Evolutionary conservation across 2,797 vertebrate genomes (phyloP).

Genomic region (Sebastes minor): DNA sequence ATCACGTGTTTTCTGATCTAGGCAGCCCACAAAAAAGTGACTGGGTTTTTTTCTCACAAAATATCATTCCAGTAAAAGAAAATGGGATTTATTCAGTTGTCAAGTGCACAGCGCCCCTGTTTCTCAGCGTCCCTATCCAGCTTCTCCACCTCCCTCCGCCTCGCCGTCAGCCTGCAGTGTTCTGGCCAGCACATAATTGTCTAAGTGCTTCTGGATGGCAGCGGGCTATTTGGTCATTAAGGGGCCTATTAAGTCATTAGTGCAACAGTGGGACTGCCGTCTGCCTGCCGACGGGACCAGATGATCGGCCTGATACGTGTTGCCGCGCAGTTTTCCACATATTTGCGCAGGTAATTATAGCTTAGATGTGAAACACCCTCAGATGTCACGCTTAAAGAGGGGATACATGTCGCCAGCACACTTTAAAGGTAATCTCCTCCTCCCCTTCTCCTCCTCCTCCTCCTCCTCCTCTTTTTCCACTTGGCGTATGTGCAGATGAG

Average conservation of each 20-base stretch:
- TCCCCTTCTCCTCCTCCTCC: slow-evolving; percentile 32
- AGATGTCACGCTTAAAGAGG: slow-evolving; percentile 68
- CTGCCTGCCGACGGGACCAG: slow-evolving; percentile 67
- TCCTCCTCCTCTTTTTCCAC: slow-evolving; percentile 55
- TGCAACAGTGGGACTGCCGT: slow-evolving; percentile 76
- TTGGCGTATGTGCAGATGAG: slow-evolving; percentile 46
- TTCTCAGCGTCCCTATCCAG: slow-evolving; percentile 27
- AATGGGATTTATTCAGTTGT: slow-evolving; percentile 39
- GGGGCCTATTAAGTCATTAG: slow-evolving; percentile 85
- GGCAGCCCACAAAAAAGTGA: too few species aligned
- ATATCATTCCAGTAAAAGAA: slow-evolving; percentile 19
- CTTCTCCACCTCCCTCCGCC: slow-evolving; percentile 33
- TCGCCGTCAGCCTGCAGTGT: slow-evolving; percentile 52
- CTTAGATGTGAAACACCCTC: slow-evolving; percentile 70
- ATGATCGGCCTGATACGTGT: slow-evolving; percentile 75
- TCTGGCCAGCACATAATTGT: slow-evolving; percentile 81
- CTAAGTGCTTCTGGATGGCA: slow-evolving; percentile 85
- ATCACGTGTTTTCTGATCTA: too few species aligned
- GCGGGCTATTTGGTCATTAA: slow-evolving; percentile 86
- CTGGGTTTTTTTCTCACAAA: not conserved
- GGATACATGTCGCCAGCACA: slow-evolving; percentile 49
- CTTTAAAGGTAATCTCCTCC: slow-evolving; percentile 67
- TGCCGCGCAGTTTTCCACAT: slow-evolving; percentile 74
- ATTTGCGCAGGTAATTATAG: slow-evolving; percentile 77
- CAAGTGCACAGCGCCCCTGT: slow-evolving; percentile 44